Base-by-base conservation (phyloP, 2,113 vertebrate genomes). In the Mus spicilegus region DNA sequence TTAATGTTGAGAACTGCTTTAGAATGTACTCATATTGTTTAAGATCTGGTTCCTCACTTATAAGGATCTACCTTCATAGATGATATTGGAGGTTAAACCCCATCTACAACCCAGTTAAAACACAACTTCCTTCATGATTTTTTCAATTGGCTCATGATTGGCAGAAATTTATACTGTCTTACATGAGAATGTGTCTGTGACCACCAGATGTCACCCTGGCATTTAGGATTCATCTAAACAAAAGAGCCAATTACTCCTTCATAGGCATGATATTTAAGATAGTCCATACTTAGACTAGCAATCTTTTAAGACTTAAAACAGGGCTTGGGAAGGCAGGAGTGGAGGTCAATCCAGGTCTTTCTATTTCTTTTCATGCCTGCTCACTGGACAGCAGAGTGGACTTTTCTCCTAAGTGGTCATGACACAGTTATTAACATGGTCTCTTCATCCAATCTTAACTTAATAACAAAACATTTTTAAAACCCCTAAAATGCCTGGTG, bases 191-290 rank as follows among this genome's bases (percentile, higher is more conserved):
- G 51, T 14, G n/a, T 72, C 42, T 82, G 1, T 77, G 87, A 89
- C 96, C 91, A 96, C 87, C 12, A 97, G 96, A 77, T 95, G 96
- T 96, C 94, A 85, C 87, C 10, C 75, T 91, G 30, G 67, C 51
- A 61, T 80, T 91, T 87, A 87, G 30, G 46, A 88, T 42, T 17
- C 6, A 26, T 10, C 77, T 49, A 92, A 88, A 90, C n/a, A 78
- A 80, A 61, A 65, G 16, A 11, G 20, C 56, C 84, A 36, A 8
- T 1, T 4, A 82, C 81, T 22, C 17, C 67, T 84, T 89, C 36
- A 33, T 2, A 42, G 28, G 28, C 19, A 63, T 7, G n/a, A 76
- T 90, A 22, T 46, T 92, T 95, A 89, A n/a, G 51, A 54, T 63
- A 73, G 36, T 58, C 4, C n/a, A 73, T 58, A 42, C 36, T 33